Base-by-base conservation (phyloP, 1,140 invertebrate species). In the Calephelis virginiensis region DNA sequence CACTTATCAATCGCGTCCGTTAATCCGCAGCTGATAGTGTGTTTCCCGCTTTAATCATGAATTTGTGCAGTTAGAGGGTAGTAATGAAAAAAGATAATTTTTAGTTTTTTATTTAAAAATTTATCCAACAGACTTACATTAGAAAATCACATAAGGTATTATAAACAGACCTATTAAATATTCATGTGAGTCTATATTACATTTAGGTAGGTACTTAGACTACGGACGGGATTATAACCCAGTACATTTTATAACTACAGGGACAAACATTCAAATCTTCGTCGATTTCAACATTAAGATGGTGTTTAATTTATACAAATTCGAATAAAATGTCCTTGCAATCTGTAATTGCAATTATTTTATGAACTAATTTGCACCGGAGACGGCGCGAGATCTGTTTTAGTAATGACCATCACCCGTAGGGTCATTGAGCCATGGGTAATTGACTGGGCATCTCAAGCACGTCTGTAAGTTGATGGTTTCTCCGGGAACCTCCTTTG, bases 381-480 rank as follows among this genome's bases (percentile, higher is more conserved):
- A 69, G 68, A 66, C 71, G 76, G 81, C 81, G 79, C 85, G 89
- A 91, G 86, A 91, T 86, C 89, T 91, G 89, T 91, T 92, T 94
- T 95, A 97, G 92, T 96, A 96, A 93, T 96, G 96, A 83, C 96
- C 97, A 86, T 97, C 96, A 80, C 97, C 97, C 77, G 96, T 97
- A 17, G 97, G 97, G 91, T 98, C 97, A 82, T 97, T 97, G 69
- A 98, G 87, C 97, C 97, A 98, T 69, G 97, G 97, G 91, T 98
- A 98, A 84, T 98, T 98, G 88, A 96, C 96, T 71, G 97, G 97
- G 91, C 97, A 98, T 77, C 97, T 94, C 56, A 97, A 94, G 86
- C 97, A 98, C 11, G 97, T 98, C 90, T 98, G 97, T 69, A 98
- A 93, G 83, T 97, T 97, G 83, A 98, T 95, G 63, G 97, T 97